Evolutionary conservation across 2,888 invertebrate genomes (phyloP), one percentile per base, ranked within the genome.

Genomic region (Agrotis clavis): DNA sequence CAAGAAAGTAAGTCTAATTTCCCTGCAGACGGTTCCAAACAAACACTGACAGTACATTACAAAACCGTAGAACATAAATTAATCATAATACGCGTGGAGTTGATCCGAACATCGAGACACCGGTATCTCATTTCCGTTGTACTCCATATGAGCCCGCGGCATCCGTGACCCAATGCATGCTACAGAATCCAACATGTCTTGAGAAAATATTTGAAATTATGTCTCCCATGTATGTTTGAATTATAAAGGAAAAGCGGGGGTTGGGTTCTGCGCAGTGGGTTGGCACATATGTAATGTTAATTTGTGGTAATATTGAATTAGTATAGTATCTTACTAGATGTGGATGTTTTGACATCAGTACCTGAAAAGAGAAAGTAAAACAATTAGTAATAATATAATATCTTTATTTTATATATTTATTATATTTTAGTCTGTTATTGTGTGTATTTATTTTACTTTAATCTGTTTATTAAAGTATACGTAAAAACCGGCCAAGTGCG

Each of bases 91-190:
- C 74, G 61, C 74, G 67, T 56, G 68, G 57, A 84, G 82, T 79
- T 68, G 79, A 79, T 82, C 72, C 75, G 56, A 73, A 75, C 81
- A 81, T 71, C 51, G 79, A 62, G 70, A 67, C 73, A 81, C 73
- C 83, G 85, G 86, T 81, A 78, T 82, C 87, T 88, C 84, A 87
- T 89, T 86, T 87, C 88, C 86, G 79, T 82, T 66, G 74, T 79
- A 77, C 79, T 85, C 83, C 76, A 80, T 79, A 77, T 77, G 77
- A 71, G 80, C 78, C 87, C 83, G 76, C 81, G 60, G 79, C 74
- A 74, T 77, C 79, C 82, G 84, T 50, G 81, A 73, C 70, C 64
- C 69, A 54, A 35, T 41, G 67, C 16, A 71, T 18, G 76, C 47
- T 51, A 14, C 50, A 62, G 14, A 59, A 56, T n/a, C n/a, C n/a